phyloP scores from a whole-genome alignment of 2,113 vertebrate species.

The Austrofundulus limnaeus region DNA sequence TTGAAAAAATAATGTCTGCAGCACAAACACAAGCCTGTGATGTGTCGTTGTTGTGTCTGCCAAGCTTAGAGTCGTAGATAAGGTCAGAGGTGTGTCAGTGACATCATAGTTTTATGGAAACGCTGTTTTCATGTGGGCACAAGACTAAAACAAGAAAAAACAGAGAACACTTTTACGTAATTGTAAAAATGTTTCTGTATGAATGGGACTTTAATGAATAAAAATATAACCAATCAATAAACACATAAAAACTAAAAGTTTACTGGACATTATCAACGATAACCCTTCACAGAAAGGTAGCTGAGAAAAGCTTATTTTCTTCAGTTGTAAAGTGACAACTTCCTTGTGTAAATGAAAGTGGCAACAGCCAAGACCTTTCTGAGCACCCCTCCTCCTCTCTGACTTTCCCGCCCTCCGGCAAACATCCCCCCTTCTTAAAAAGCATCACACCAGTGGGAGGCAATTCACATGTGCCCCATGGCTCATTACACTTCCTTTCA shows the following conservation, averaged over 20 bases:
- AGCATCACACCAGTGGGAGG: conserved; percentile 41
- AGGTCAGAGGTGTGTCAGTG: too few relatives aligned
- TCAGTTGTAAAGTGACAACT: conserved; percentile 37
- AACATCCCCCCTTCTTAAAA: conserved; percentile 28
- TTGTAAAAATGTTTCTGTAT: too few relatives aligned
- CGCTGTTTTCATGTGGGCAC: too few relatives aligned
- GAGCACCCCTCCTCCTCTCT: conserved; percentile 34
- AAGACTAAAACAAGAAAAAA: too few relatives aligned
- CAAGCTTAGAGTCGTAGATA: too few relatives aligned
- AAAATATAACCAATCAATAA: neutral
- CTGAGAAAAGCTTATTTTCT: conserved; percentile 26
- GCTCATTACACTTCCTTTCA: conserved; percentile 41
- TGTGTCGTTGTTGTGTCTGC: too few relatives aligned
- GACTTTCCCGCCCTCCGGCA: conserved; percentile 29
- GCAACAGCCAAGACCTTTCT: conserved; percentile 35
- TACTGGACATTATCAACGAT: neutral
- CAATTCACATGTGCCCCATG: conserved; percentile 47
- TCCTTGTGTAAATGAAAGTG: conserved; percentile 57
- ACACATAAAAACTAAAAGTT: neutral
- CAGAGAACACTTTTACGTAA: too few relatives aligned
- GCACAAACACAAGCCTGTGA: too few relatives aligned
- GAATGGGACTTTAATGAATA: neutral
- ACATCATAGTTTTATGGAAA: too few relatives aligned
- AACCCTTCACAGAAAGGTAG: neutral
- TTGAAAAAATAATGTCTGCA: too few relatives aligned